A percentile compares a stretch with the other conserved stretches of the same genome.
Evolutionary conservation across 2,797 vertebrate genomes (phyloP).

Genomic region (Pangasius djambal): DNA sequence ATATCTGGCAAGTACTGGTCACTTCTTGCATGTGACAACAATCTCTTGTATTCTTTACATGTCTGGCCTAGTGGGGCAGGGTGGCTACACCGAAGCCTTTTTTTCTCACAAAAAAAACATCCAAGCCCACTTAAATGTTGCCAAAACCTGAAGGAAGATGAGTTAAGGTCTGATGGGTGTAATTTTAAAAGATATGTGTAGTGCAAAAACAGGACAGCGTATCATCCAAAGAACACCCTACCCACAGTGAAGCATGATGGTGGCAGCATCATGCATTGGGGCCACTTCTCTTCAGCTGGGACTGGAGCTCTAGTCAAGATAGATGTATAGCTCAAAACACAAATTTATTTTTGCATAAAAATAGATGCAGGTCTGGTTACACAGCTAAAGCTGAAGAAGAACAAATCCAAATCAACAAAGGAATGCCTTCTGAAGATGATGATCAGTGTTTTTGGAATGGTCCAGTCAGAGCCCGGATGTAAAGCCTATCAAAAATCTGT

Average conservation of each 20-base stretch:
- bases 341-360: neutral
- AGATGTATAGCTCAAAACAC: neutral
- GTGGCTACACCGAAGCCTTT: neutral
- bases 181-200: neutral
- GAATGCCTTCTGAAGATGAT: neutral
- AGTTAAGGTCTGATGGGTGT: neutral
- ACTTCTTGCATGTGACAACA: neutral
- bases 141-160: neutral
- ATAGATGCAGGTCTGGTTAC: neutral
- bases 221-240: neutral
- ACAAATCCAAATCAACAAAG: neutral
- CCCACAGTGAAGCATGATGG: neutral
- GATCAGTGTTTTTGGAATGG: neutral
- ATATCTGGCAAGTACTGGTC: neutral
- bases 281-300: neutral
- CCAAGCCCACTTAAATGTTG: neutral
- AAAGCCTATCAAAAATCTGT: neutral
- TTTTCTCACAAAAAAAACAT: neutral
- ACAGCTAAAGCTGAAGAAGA: neutral
- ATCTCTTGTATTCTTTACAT: neutral
- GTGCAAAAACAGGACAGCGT: neutral
- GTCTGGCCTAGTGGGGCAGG: neutral
- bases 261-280: neutral
- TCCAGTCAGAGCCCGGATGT: neutral
- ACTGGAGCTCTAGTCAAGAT: neutral